phyloP scores from a whole-genome alignment of 2,113 vertebrate genomes.

The Psittacara wagleri region DNA sequence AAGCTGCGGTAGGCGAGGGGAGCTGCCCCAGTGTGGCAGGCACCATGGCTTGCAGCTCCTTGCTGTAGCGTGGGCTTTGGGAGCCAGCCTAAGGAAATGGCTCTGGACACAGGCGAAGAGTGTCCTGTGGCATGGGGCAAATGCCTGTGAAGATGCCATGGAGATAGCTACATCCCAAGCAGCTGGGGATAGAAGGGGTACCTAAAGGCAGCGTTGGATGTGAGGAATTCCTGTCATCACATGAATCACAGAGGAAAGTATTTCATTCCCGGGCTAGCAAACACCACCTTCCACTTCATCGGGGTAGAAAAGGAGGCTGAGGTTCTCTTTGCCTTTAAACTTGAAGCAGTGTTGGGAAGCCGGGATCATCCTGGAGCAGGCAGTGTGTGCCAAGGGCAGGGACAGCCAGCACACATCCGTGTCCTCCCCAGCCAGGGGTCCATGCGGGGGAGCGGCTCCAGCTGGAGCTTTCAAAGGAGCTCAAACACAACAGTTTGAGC shows the following conservation, averaged over 20 bases:
- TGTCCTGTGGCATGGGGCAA: background rate
- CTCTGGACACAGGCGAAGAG: background rate
- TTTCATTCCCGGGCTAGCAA: background rate
- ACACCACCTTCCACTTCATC: background rate
- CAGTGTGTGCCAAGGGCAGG: background rate
- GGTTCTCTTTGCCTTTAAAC: background rate
- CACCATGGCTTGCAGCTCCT: background rate
- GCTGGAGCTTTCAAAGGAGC: background rate
- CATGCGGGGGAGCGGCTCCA: rapidly evolving
- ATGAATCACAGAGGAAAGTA: conserved; percentile 29
- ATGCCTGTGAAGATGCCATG: rapidly evolving
- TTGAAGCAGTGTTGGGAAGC: background rate
- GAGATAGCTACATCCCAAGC: background rate
- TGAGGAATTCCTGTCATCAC: background rate
- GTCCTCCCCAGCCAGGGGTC: background rate
- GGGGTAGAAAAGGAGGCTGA: background rate
- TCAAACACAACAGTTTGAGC: background rate
- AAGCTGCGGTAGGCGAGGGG: background rate
- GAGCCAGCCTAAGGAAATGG: background rate
- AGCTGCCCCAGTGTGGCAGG: background rate
- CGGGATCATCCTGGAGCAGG: background rate
- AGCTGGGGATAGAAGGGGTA: background rate
- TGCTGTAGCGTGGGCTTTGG: background rate
- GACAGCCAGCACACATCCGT: background rate
- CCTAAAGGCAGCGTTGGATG: background rate